A percentile compares a stretch with the other conserved stretches of the same genome.
Conservation (phyloP, 2,888 invertebrate species). For the Rhopalosiphum nymphaeae region DNA sequence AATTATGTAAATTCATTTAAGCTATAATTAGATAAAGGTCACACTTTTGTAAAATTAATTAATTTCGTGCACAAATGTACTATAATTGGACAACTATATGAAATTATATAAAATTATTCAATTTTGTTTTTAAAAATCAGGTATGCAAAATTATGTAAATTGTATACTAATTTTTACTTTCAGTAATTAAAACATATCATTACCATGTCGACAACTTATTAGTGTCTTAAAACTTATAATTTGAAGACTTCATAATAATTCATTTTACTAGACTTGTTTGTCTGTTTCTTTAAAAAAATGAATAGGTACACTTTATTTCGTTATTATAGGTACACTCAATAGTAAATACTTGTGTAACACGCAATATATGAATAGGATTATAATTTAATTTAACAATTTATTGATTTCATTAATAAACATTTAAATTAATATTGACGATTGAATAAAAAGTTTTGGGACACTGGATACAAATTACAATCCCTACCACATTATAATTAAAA, state of each 20-base stretch:
- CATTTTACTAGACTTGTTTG: not conserved
- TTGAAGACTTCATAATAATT: not conserved
- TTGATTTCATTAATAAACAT: slow-evolving; percentile 17
- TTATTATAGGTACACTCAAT: not conserved
- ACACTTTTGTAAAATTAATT: not conserved
- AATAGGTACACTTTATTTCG: not conserved
- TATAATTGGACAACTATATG: not conserved
- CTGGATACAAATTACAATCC: not conserved
- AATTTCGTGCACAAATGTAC: not conserved
- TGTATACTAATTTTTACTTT: not conserved
- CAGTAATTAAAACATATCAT: not conserved
- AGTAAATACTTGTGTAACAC: not conserved
- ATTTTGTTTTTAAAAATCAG: not conserved
- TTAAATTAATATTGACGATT: not conserved
- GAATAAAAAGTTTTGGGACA: not conserved
- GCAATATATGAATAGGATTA: not conserved
- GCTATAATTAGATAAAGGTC: not conserved
- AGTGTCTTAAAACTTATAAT: not conserved
- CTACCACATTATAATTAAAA: not conserved
- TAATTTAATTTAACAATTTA: not conserved
- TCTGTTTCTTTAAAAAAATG: not conserved
- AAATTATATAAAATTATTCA: not conserved
- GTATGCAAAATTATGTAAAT: not conserved
- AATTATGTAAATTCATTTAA: not conserved
- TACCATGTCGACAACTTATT: not conserved